phyloP scores from a whole-genome alignment of 2,888 invertebrate species.

The Leistus spinibarbis region DNA sequence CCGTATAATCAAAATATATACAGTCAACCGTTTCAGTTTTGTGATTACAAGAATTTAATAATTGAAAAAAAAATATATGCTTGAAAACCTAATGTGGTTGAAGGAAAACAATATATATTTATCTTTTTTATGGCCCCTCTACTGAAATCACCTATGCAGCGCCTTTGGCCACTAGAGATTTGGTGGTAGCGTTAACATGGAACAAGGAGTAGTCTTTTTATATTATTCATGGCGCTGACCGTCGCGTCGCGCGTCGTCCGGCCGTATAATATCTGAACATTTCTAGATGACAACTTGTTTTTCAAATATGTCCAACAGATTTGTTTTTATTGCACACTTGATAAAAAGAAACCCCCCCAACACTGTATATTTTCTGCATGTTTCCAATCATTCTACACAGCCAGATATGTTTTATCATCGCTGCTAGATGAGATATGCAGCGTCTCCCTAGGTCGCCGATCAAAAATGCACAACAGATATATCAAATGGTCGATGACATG shows the following conservation, averaged over 20 bases:
- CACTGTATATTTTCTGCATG: neutral
- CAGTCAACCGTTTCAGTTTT: too few relatives aligned
- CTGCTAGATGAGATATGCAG: neutral
- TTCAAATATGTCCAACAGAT: neutral
- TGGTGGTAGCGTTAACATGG: too few relatives aligned
- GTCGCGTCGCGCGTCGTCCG: neutral
- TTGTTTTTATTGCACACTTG: neutral
- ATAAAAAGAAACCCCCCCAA: neutral
- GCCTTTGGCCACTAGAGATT: neutral
- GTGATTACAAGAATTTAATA: too few relatives aligned
- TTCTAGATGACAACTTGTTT: neutral
- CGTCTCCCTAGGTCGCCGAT: neutral
- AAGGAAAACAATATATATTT: neutral
- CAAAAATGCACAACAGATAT: neutral
- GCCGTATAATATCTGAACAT: neutral
- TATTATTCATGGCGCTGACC: neutral
- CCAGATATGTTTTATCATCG: too few relatives aligned
- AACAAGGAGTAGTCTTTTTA: neutral
- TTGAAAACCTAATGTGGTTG: neutral
- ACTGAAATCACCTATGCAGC: neutral
- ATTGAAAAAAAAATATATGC: neutral
- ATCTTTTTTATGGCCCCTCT: neutral
- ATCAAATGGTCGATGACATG: neutral
- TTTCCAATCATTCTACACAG: too few relatives aligned
- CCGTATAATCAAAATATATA: too few relatives aligned